Percentiles rank a stretch among this genome's conserved stretches.
phyloP scores from a whole-genome alignment of 2,797 vertebrate genomes.

The Neosilurus hyrtlii region DNA sequence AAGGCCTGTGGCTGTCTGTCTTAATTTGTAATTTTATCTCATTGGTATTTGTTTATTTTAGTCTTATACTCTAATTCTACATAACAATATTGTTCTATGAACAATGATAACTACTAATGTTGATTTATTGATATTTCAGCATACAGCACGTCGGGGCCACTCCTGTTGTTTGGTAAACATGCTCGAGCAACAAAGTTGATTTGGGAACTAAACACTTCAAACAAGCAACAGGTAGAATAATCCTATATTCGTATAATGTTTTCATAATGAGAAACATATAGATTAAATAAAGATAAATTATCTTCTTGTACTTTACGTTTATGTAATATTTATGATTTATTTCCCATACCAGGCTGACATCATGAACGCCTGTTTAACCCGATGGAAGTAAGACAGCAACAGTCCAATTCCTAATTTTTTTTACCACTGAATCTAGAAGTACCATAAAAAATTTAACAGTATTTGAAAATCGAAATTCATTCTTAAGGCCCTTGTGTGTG shows the following conservation, averaged over 20 bases:
- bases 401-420: not conserved
- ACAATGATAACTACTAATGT: no score
- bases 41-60: no score
- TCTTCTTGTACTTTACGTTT: not conserved
- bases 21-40: no score
- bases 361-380: not conserved
- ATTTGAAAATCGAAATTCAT: not conserved
- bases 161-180: no score
- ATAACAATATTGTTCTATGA: no score
- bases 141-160: no score
- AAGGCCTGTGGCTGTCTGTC: no score
- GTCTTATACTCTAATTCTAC: no score
- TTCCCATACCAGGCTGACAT: not conserved
- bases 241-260: not conserved
- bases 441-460: not conserved
- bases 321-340: not conserved
- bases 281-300: not conserved
- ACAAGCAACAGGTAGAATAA: not conserved
- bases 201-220: not conserved
- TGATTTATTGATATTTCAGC: no score
- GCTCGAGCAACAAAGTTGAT: no score
- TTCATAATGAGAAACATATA: not conserved
- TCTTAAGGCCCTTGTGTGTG: no score
- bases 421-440: not conserved
- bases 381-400: not conserved